Evolutionary conservation across 1,140 invertebrate genomes (phyloP).

Genomic region (Drosophila pandora): DNA sequence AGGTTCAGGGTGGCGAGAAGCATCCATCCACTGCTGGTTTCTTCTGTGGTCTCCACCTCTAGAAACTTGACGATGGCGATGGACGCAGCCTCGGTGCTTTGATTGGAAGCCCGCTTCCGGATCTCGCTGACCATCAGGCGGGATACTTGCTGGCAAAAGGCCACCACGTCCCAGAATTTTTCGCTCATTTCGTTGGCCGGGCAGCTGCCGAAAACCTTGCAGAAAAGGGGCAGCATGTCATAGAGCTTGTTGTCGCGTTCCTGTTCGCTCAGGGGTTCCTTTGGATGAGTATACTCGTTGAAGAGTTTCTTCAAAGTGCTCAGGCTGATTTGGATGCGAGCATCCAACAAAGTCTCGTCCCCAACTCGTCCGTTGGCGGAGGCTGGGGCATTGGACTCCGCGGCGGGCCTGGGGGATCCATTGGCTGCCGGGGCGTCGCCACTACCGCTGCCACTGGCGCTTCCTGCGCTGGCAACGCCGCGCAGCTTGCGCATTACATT

Average conservation of each 20-base stretch:
- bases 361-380: constrained; percentile 55
- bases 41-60: constrained; percentile 96
- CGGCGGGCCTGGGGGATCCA: constrained; percentile 52
- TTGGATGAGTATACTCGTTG: constrained; percentile 95
- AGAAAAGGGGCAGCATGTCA: constrained; percentile 99
- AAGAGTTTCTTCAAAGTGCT: constrained; percentile 98
- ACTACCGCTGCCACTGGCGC: constrained; percentile 58
- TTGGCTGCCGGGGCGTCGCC: constrained; percentile 43
- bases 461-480: constrained; percentile 84
- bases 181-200: constrained; percentile 96
- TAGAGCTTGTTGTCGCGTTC: constrained; percentile 97
- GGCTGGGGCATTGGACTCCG: constrained; percentile 17
- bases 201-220: constrained; percentile 97
- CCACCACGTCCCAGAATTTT: constrained; percentile 96
- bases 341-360: constrained; percentile 85
- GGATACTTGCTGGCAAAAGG: constrained; percentile 97
- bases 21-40: constrained; percentile 98
- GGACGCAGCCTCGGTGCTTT: constrained; percentile 97
- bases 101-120: constrained; percentile 95
- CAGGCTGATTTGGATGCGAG: constrained; percentile 94
- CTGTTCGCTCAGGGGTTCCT: constrained; percentile 90
- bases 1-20: constrained; percentile 95
- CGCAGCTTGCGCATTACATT: constrained; percentile 94
- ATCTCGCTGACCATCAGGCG: constrained; percentile 98
- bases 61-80: constrained; percentile 98